Base-by-base conservation (phyloP, 2,888 invertebrate species). In the Fissipunctia ypsillon region DNA sequence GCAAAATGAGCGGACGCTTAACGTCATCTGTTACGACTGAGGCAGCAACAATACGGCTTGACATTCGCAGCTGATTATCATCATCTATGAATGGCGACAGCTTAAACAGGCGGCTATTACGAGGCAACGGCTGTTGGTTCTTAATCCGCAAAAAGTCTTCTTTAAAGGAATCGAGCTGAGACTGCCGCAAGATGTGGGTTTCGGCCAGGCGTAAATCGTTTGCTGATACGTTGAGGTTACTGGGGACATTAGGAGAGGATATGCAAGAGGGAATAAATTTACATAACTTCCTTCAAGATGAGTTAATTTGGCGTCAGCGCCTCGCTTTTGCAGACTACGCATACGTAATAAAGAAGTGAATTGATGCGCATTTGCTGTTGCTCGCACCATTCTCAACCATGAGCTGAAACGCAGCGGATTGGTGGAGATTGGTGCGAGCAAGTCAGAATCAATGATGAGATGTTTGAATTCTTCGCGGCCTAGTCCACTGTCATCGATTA, bases 311-410 rank as follows among this genome's bases (percentile, higher is more conserved):
- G 22, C 22, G 22, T 48, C 22, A 48, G 22, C 22, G 22, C 48
- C 48, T 48, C 22, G 48, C 22, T 10, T n/a, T n/a, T 48, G 10
- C 10, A 48, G 1, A 48, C 4, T 22, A 48, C 56, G 28, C 56
- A 28, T 56, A 31, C 56, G 56, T 19, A 31, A 2, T 25, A 56
- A 56, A 31, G 9, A 56, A 56, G 19, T 19, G 31, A 31, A 31
- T 56, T 56, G 9, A 31, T 31, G 56, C 28, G 56, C 31, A 31
- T 31, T 57, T 31, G 31, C 19, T 57, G 57, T 57, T 57, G 31
- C 56, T 56, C 56, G 56, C 31, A 56, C 56, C 31, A 57, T 22
- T 57, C 57, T 57, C 57, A 56, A 10, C 19, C 56, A 56, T 19
- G 56, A 56, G 31, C 56, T 31, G 31, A 56, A 56, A 19, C 22